These are phyloP conservation scores for Hoplias malabaricus DNA, from an alignment of 2,113 vertebrate genomes.

Conservation along the genomic window DNA sequence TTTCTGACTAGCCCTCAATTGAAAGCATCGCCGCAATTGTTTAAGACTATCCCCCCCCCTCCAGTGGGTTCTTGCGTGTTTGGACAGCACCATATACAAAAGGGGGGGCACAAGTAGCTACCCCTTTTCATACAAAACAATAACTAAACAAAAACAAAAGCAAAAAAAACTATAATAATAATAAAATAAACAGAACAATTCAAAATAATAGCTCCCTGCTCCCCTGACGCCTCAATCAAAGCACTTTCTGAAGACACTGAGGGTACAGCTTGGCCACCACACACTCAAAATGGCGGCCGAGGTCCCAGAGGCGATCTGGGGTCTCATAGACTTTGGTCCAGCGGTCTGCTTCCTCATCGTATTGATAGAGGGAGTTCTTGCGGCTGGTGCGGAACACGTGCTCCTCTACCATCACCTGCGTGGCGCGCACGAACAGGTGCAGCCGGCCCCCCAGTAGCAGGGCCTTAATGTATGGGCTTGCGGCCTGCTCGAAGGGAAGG, in stretches of 20 bases:
- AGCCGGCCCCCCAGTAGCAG: slow-evolving; percentile 89
- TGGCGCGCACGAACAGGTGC: slow-evolving; percentile 95
- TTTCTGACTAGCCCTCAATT: slow-evolving; percentile 78
- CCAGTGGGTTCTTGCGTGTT: background rate
- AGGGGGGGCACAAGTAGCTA: slow-evolving; percentile 50
- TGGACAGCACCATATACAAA: slow-evolving; percentile 72
- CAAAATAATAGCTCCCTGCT: background rate
- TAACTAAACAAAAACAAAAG: slow-evolving; percentile 36
- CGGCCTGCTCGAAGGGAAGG: slow-evolving; percentile 94
- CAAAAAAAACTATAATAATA: no score
- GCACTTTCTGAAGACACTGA: slow-evolving; percentile 99
- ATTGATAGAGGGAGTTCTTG: slow-evolving; percentile 97
- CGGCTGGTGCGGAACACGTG: slow-evolving; percentile 98
- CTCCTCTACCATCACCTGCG: slow-evolving; percentile 97
- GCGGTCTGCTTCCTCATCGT: slow-evolving; percentile 85
- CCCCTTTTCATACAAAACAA: slow-evolving; percentile 47
- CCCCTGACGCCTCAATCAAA: slow-evolving; percentile 69
- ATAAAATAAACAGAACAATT: background rate
- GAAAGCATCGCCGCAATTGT: slow-evolving; percentile 58
- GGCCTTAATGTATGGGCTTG: slow-evolving; percentile 95
- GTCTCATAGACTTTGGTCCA: slow-evolving; percentile 97
- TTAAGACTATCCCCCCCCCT: slow-evolving; percentile 63
- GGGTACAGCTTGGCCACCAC: slow-evolving; percentile 99
- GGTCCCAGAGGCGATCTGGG: slow-evolving; percentile 97
- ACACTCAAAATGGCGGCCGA: slow-evolving; percentile 99